phyloP scores from a whole-genome alignment of 2,113 vertebrate genomes.

The Piliocolobus tephrosceles region DNA sequence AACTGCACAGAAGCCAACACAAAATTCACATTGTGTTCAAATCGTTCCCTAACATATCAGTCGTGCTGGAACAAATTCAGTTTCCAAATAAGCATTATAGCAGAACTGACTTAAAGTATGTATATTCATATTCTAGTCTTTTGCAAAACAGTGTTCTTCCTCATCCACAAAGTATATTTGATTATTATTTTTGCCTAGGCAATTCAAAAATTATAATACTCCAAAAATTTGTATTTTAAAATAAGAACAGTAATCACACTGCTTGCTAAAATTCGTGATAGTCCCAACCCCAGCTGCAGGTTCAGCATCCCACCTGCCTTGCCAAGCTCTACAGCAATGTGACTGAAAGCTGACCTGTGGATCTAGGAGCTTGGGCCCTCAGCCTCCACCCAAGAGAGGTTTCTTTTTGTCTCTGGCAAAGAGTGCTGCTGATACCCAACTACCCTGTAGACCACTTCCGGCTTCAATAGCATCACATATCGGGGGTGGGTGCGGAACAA shows the following conservation, averaged over 20 bases:
- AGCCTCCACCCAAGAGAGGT: neutral
- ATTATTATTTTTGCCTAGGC: neutral
- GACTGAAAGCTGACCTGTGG: neutral
- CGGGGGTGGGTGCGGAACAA: accelerated
- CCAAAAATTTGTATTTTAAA: neutral
- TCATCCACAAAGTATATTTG: neutral
- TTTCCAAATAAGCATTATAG: neutral
- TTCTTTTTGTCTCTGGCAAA: neutral
- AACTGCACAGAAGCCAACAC: neutral
- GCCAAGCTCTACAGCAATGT: no score
- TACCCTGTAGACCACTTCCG: constrained; percentile 38
- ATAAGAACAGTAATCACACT: neutral
- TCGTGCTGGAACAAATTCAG: neutral
- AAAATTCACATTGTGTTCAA: neutral
- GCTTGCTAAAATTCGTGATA: neutral
- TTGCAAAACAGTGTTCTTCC: neutral
- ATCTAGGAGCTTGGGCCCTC: neutral
- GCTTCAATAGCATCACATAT: neutral
- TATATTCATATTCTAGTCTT: neutral
- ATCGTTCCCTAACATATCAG: neutral
- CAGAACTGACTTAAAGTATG: neutral
- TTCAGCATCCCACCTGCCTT: neutral
- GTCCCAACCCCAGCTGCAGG: accelerated
- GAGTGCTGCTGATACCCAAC: constrained; percentile 42
- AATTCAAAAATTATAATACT: neutral